A percentile compares a stretch with the other conserved stretches of the same genome.
These are phyloP conservation scores for Meriones unguiculatus DNA, from an alignment of 2,113 vertebrate species.

Conservation along the genomic window DNA sequence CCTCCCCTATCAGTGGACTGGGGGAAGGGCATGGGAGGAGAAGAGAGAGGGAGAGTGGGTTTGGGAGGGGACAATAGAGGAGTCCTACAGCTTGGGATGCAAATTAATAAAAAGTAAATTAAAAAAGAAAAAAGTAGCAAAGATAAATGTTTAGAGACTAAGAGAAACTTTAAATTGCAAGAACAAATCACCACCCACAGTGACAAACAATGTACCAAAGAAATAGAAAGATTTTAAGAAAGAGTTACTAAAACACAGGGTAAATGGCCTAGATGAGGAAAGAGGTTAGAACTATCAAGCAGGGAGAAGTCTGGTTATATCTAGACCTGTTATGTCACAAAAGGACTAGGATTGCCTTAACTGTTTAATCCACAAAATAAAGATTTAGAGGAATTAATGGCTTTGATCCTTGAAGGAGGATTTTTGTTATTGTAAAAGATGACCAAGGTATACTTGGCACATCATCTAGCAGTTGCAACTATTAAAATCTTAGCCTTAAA, in stretches of 20 bases:
- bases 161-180: not conserved
- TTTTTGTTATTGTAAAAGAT: not conserved
- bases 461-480: not conserved
- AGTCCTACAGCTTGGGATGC: no score
- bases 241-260: not conserved
- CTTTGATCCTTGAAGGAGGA: not conserved
- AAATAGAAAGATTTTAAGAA: not conserved
- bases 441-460: not conserved
- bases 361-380: not conserved
- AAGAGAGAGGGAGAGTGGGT: no score
- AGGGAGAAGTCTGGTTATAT: not conserved
- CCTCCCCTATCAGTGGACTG: no score
- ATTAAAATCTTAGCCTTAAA: slow-evolving; percentile 28
- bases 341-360: not conserved
- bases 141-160: not conserved
- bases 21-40: no score
- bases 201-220: slow-evolving; percentile 4
- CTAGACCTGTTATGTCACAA: not conserved
- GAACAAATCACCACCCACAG: not conserved
- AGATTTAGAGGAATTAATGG: not conserved
- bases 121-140: no score
- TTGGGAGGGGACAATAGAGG: no score
- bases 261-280: not conserved
- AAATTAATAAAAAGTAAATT: no score
- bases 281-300: not conserved